Percentiles rank a stretch among this genome's conserved stretches.
Evolutionary conservation across 2,113 vertebrate species (phyloP).

Genomic region (Bothrops jararaca): DNA sequence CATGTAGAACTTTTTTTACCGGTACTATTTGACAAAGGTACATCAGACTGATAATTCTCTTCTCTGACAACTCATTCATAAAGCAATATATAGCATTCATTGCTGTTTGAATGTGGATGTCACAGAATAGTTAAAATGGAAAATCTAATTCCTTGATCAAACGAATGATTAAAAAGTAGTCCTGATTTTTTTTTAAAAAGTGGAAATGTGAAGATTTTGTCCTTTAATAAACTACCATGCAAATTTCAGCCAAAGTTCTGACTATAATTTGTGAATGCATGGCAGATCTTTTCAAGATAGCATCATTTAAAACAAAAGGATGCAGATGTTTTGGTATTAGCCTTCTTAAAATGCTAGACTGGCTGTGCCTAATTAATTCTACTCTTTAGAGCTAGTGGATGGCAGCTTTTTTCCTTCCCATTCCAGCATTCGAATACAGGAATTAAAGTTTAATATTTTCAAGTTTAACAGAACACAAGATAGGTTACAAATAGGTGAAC

Average conservation of each 20-base stretch:
- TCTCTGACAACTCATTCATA: slow-evolving; percentile 10
- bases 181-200: background rate
- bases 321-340: background rate
- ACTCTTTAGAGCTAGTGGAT: background rate
- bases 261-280: background rate
- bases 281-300: background rate
- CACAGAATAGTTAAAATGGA: background rate
- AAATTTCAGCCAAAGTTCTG: background rate
- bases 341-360: background rate
- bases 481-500: background rate
- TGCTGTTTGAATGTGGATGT: background rate
- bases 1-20: background rate
- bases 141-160: background rate
- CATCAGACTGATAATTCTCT: slow-evolving; percentile 18
- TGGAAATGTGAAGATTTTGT: background rate
- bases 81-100: background rate
- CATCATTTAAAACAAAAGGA: background rate
- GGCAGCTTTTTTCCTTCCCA: background rate
- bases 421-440: background rate
- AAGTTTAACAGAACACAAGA: background rate
- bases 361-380: background rate
- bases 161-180: background rate
- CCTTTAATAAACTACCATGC: background rate
- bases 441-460: background rate
- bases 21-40: slow-evolving; percentile 17